Percentiles rank a stretch among this genome's conserved stretches.
Conservation (phyloP, 2,113 vertebrate species). For the Coptodon bakossiorum region DNA sequence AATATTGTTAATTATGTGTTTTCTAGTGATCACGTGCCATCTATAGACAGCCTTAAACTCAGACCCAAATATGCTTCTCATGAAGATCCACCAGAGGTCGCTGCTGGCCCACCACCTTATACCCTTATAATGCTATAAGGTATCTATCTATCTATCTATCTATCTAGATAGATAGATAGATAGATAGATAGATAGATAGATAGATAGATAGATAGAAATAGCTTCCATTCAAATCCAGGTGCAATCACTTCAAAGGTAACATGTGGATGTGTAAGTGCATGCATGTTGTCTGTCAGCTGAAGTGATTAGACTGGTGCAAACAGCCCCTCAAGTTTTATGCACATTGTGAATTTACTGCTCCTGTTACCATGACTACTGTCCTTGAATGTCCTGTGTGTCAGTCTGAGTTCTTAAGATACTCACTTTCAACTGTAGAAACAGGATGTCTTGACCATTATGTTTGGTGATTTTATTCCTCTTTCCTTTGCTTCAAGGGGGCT, state of each 20-base stretch:
- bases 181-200: neutral
- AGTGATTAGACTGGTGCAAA: conserved; percentile 21
- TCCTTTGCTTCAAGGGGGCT: neutral
- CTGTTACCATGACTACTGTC: conserved; percentile 54
- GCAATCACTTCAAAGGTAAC: neutral
- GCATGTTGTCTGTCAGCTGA: neutral
- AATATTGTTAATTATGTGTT: neutral
- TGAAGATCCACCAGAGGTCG: conserved; percentile 13
- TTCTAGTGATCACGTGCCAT: neutral
- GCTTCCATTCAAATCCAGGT: neutral
- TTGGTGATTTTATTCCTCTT: neutral
- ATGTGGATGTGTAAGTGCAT: too few species aligned
- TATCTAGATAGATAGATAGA: neutral
- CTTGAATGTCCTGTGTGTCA: conserved; percentile 19
- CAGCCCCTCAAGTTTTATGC: conserved; percentile 19
- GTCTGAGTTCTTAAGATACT: conserved; percentile 2
- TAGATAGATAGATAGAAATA: neutral
- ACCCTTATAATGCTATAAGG: neutral
- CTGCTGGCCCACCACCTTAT: neutral
- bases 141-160: too few species aligned
- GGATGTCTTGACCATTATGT: neutral
- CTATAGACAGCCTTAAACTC: neutral
- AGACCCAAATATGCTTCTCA: neutral
- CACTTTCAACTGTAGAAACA: neutral
- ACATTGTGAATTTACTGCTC: neutral